Conservation (phyloP, 2,888 invertebrate genomes). For the Dynastes maya region DNA sequence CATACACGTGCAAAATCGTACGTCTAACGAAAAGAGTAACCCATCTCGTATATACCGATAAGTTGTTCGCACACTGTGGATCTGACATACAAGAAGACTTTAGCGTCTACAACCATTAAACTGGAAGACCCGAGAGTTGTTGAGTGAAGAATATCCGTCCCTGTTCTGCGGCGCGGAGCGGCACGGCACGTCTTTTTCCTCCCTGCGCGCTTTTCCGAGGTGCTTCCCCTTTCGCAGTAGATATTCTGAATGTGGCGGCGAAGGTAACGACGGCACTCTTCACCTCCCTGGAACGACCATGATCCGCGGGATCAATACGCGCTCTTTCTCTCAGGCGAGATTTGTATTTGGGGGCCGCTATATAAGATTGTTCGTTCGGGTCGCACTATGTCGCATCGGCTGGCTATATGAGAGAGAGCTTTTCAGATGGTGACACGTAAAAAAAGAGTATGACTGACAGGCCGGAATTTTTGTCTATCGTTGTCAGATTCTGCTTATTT, state of each 20-base stretch:
- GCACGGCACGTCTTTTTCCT: conserved; percentile 50
- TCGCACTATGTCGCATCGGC: conserved; percentile 11
- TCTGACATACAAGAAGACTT: conserved; percentile 56
- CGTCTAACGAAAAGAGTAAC: not conserved
- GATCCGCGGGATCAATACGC: conserved; percentile 62
- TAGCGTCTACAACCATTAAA: conserved; percentile 60
- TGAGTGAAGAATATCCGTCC: conserved; percentile 58
- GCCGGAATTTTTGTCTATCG: conserved; percentile 45
- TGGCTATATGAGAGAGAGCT: conserved; percentile 39
- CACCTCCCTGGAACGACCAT: conserved; percentile 53
- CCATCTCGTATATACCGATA: not conserved
- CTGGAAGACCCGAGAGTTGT: conserved; percentile 59
- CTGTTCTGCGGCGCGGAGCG: conserved; percentile 52
- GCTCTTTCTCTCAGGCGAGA: conserved; percentile 56
- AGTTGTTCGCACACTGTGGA: conserved; percentile 48
- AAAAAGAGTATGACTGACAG: conserved; percentile 52
- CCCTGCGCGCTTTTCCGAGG: conserved; percentile 44
- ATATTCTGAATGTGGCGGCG: conserved; percentile 36
- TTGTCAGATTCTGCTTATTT: conserved; percentile 28
- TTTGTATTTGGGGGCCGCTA: conserved; percentile 47
- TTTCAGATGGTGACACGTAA: conserved; percentile 53
- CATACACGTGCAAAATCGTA: not conserved
- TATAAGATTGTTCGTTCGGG: conserved; percentile 44
- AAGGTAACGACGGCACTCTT: conserved; percentile 48
- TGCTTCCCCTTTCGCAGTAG: conserved; percentile 48